Base-by-base conservation (phyloP, 1,140 invertebrate genomes). In the Prorops nasuta region DNA sequence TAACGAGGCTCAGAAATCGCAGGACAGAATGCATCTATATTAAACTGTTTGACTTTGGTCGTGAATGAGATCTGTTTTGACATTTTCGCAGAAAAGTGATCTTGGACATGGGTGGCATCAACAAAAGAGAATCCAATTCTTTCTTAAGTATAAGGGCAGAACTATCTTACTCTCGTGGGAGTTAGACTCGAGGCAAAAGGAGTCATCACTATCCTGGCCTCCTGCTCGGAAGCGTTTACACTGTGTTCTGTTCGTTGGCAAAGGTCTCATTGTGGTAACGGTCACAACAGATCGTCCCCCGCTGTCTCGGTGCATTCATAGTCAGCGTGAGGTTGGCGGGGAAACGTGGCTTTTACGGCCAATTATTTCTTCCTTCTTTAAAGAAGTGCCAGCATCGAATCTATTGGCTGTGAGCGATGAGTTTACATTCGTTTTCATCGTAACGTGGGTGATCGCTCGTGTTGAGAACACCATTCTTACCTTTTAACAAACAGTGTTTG, bases 211-310 rank as follows among this genome's bases (percentile, higher is more conserved):
- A 17, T 37, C 48, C 37, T 45, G 47, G 21, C 47, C 58, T 55
- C 48, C 49, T 35, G 54, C 45, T 19, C 44, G 44, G 51, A 50
- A 63, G 28, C 60, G 53, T 63, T 60, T 57, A 54, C 59, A 56
- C 39, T 34, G 41, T 43, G 36, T 60, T 40, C 58, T 54, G 58
- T 50, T 53, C 32, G 17, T 22, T 36, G 42, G 57, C 58, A 53
- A 56, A 62, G 49, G 44, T 51, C 51, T 64, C 51, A 67, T 67
- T 67, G 64, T 67, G 56, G 56, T 45, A 34, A 49, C 55, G 57
- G 52, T 67, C 58, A 66, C 65, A 66, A 67, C 65, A 67, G 64
- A 57, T 49, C 58, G 58, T 64, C 44, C 49, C 63, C 64, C 59
- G 61, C 54, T 57, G 64, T 56, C 52, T 56, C 44, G 32, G 16